Percentiles rank a stretch among this genome's conserved stretches.
These are phyloP conservation scores for Notolabrus celidotus DNA, from an alignment of 2,797 vertebrate species.

Conservation along the genomic window DNA sequence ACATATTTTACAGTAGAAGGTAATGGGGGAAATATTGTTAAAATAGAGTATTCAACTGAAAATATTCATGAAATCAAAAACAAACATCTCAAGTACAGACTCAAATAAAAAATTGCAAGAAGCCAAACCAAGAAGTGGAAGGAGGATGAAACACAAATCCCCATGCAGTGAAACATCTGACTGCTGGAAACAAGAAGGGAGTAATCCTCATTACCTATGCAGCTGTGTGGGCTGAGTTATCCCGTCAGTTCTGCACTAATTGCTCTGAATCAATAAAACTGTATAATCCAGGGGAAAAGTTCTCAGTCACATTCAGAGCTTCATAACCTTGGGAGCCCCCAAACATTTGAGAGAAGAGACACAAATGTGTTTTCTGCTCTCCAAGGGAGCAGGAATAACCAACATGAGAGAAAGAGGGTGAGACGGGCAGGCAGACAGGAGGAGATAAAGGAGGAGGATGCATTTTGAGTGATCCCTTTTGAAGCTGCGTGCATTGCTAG, in stretches of 20 bases:
- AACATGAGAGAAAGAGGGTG: conserved; percentile 21
- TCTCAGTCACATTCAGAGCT: conserved; percentile 52
- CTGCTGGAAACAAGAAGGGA: conserved; percentile 36
- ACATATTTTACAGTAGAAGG: no score
- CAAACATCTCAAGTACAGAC: no score
- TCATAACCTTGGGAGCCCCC: conserved; percentile 43
- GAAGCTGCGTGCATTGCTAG: conserved; percentile 44
- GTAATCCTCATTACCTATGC: conserved; percentile 52
- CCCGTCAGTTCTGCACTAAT: conserved; percentile 63
- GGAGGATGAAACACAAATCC: conserved; percentile 23
- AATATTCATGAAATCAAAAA: neutral
- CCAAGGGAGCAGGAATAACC: conserved; percentile 7
- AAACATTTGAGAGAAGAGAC: neutral
- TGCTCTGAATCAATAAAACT: conserved; percentile 67
- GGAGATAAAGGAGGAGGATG: conserved; percentile 43
- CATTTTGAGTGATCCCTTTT: conserved; percentile 46
- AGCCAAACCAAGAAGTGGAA: neutral
- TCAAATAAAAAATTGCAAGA: conserved; percentile 2
- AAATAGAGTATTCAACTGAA: no score
- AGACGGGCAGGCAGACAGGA: conserved; percentile 26
- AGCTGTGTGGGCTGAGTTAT: conserved; percentile 57
- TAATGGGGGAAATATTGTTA: no score
- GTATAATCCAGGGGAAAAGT: conserved; percentile 55
- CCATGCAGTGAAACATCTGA: conserved; percentile 24
- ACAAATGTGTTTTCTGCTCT: conserved; percentile 32